Base-by-base conservation (phyloP, 2,888 invertebrate genomes). In the Ophion obscuratus region DNA sequence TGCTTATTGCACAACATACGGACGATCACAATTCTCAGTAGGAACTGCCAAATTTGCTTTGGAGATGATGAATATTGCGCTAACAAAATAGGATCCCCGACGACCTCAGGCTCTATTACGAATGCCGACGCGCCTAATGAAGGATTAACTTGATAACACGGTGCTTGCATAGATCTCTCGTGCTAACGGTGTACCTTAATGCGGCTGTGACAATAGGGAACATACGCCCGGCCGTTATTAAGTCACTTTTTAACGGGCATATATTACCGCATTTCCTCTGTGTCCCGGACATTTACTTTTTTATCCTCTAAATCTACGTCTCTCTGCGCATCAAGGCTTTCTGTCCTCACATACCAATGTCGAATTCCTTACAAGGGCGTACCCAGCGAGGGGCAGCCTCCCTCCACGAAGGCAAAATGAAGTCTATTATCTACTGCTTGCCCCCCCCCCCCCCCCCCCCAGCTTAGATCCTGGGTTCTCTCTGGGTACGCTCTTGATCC, bases 141-240 rank as follows among this genome's bases (percentile, higher is more conserved):
- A 53, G 17, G 17, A 17, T 76, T 20, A 40, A 7, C 14, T 2
- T 67, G 17, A 6, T 61, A 27, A 14, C 27, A 36, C 36, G 40
- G 27, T 67, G 57, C 57, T 76, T 66, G 3, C 47, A 9, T 47
- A 47, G 36, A 67, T 67, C 17, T 67, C 40, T 36, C 24, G 40
- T 17, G 53, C 27, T 27, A 31, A 67, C 44, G n/a, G 47, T 53
- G 4, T 76, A 36, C 44, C 20, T 77, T 59, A 62, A 78, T 62
- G 27, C 81, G 86, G 83, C 83, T 83, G 86, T 83, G 86, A 85
- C 74, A 84, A 24, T 61, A 61, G 14, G 11, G 57, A 20, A 70
- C n/a, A 40, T 64, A 77, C 44, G 86, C 67, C 86, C 83, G 70
- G 83, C 75, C 86, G 83, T 86, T 81, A n/a, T 78, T 70, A 36